Percentiles rank a stretch among this genome's conserved stretches.
phyloP scores from a whole-genome alignment of 1,140 invertebrate genomes.

The Microplitis demolitor region DNA sequence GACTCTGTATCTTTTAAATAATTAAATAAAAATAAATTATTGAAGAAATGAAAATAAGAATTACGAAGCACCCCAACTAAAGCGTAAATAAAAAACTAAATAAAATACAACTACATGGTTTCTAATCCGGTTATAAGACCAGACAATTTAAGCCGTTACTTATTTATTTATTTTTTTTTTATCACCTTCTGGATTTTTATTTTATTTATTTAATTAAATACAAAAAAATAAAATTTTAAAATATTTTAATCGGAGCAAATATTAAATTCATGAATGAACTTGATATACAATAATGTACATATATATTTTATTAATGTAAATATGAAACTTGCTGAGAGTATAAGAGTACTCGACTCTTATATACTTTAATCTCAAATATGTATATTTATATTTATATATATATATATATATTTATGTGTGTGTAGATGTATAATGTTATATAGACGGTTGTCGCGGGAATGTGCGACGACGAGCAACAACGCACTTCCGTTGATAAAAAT shows the following conservation, averaged over 20 bases:
- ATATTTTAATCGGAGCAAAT: neutral
- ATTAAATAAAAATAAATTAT: constrained; percentile 28
- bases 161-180: neutral
- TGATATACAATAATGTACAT: neutral
- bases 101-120: constrained; percentile 57
- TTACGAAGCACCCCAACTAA: constrained; percentile 54
- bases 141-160: neutral
- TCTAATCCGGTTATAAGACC: constrained; percentile 58
- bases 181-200: neutral
- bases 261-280: neutral
- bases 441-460: constrained; percentile 38
- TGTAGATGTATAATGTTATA: neutral
- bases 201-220: too few species aligned
- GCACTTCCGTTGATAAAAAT: constrained; percentile 63
- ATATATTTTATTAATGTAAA: too few species aligned
- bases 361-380: too few species aligned
- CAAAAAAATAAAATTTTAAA: too few species aligned
- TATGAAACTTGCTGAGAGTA: too few species aligned
- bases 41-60: neutral
- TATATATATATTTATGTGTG: too few species aligned
- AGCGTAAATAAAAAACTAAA: constrained; percentile 58
- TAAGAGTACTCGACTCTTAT: too few species aligned
- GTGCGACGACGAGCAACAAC: constrained; percentile 55
- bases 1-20: too few species aligned
- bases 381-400: neutral